phyloP scores from a whole-genome alignment of 2,113 vertebrate genomes.

The Xiphophorus hellerii region DNA sequence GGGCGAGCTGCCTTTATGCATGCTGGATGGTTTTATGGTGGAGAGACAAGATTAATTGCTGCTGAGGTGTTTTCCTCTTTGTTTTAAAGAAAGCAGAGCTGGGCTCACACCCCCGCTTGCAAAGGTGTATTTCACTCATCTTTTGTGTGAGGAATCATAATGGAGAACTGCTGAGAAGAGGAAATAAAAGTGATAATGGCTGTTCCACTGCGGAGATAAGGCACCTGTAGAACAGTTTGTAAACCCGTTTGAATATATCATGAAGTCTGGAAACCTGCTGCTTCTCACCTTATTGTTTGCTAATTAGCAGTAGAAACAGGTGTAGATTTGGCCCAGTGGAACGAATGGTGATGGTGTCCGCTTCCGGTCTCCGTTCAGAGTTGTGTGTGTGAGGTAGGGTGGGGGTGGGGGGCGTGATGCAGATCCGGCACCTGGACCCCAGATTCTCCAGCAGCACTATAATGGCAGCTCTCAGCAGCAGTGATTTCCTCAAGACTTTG shows the following conservation, averaged over 20 bases:
- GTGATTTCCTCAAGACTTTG: slow-evolving; percentile 76
- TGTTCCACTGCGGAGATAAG: slow-evolving; percentile 40
- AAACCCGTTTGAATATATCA: slow-evolving; percentile 46
- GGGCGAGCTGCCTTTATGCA: slow-evolving; percentile 31
- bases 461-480: slow-evolving; percentile 70
- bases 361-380: slow-evolving; percentile 42
- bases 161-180: slow-evolving; percentile 13
- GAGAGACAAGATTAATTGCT: slow-evolving; percentile 1
- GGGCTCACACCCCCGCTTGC: slow-evolving; percentile 13
- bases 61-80: slow-evolving; percentile 1
- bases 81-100: slow-evolving; percentile 4
- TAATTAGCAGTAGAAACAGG: slow-evolving; percentile 65
- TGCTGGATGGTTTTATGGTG: slow-evolving; percentile 8
- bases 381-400: not conserved
- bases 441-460: slow-evolving; percentile 56
- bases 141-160: slow-evolving; percentile 34
- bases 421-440: slow-evolving; percentile 55
- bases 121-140: slow-evolving; percentile 37
- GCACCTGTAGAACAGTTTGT: slow-evolving; percentile 43
- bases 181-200: slow-evolving; percentile 37
- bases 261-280: slow-evolving; percentile 44
- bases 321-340: slow-evolving; percentile 51
- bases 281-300: slow-evolving; percentile 57
- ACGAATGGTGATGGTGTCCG: slow-evolving; percentile 26
- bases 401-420: not conserved